Evolutionary conservation across 2,888 invertebrate species (phyloP).

Genomic region (Agonopterix alstromeriana): DNA sequence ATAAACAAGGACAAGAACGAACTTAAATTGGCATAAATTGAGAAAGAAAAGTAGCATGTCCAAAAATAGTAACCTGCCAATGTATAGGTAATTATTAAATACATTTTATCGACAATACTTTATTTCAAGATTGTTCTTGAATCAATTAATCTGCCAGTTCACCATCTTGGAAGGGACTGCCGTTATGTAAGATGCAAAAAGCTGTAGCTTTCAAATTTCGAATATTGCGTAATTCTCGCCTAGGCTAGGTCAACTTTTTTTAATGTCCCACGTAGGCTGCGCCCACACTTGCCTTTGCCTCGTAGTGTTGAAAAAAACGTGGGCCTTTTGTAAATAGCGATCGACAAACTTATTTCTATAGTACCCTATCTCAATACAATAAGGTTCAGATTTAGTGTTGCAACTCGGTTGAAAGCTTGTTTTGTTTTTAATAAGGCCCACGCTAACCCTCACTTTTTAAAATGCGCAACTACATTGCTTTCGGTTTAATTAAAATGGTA

Average conservation of each 20-base stretch:
- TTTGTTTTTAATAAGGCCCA: constrained; percentile 26
- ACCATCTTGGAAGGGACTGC: neutral
- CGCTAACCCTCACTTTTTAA: constrained; percentile 47
- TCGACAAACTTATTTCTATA: constrained; percentile 11
- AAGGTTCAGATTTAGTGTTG: constrained; percentile 19
- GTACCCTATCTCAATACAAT: constrained; percentile 17
- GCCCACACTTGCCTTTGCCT: constrained; percentile 43
- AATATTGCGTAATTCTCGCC: constrained; percentile 41
- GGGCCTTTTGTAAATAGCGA: constrained; percentile 47
- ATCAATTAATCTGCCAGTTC: neutral
- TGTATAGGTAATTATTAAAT: neutral
- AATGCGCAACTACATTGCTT: constrained; percentile 39
- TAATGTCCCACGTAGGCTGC: constrained; percentile 51
- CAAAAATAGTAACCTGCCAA: neutral
- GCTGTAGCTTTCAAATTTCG: constrained; percentile 9
- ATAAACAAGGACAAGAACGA: neutral
- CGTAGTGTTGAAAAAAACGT: constrained; percentile 47
- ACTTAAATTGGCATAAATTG: neutral
- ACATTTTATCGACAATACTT: neutral
- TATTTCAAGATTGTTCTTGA: neutral
- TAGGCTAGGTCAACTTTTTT: constrained; percentile 43
- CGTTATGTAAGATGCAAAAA: too few species aligned
- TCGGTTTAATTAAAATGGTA: constrained; percentile 15
- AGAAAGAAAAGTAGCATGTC: neutral
- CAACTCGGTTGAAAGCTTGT: neutral